These are phyloP conservation scores for Nephrotoma flavescens DNA, from an alignment of 2,888 invertebrate species.

Conservation along the genomic window DNA sequence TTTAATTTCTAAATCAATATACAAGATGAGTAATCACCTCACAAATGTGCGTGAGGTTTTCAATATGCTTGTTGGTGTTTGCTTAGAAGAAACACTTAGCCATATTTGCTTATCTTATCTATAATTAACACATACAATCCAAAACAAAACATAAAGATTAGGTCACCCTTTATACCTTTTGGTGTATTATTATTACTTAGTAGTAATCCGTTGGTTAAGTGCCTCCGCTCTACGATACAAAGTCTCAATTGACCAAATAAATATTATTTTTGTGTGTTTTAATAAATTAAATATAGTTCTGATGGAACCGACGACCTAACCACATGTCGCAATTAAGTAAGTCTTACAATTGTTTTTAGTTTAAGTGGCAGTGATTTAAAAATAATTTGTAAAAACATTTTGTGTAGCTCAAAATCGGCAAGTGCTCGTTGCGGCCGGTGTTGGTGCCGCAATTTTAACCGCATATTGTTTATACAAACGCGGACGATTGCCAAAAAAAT, in stretches of 20 bases:
- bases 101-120: background rate
- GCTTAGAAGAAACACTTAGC: background rate
- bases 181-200: background rate
- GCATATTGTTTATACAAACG: background rate
- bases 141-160: background rate
- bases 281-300: background rate
- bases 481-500: slow-evolving; percentile 17
- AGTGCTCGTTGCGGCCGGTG: slow-evolving; percentile 12
- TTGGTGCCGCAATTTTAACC: slow-evolving; percentile 11
- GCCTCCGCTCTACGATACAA: background rate
- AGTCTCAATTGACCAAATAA: background rate
- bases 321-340: background rate
- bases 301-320: background rate
- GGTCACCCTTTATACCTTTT: background rate
- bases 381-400: background rate
- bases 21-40: background rate
- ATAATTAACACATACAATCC: background rate
- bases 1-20: too few relatives aligned
- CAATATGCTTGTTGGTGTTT: background rate
- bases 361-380: background rate
- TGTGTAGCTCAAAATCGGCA: background rate
- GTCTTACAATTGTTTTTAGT: background rate
- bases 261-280: background rate
- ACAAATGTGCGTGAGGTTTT: too few relatives aligned
- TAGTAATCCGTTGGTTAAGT: background rate